These are phyloP conservation scores for Eurytoma californica DNA, from an alignment of 2,888 invertebrate genomes.

Conservation along the genomic window DNA sequence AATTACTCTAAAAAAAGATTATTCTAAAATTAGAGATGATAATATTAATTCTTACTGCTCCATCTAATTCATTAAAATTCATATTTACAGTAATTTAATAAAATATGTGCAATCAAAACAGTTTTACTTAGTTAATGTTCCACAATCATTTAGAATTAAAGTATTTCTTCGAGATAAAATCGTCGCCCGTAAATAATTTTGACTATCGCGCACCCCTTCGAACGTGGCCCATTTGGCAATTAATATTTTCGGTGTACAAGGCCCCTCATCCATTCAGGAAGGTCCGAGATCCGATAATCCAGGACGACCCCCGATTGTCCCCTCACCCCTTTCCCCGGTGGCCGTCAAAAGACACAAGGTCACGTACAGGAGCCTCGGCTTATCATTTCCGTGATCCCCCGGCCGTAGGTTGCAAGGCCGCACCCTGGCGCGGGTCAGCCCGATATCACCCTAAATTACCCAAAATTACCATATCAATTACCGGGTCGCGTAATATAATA, in stretches of 20 bases:
- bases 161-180: conserved; percentile 13
- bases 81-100: too few species aligned
- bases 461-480: conserved; percentile 50
- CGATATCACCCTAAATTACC: conserved; percentile 34
- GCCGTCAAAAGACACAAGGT: conserved; percentile 37
- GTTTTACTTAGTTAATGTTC: too few species aligned
- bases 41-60: too few species aligned
- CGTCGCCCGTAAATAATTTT: conserved; percentile 22
- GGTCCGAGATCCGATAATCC: conserved; percentile 14
- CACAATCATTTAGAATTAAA: too few species aligned
- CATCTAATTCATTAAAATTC: too few species aligned
- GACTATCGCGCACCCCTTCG: neutral
- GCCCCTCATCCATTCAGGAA: neutral
- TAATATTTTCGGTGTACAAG: conserved; percentile 41
- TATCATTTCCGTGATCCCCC: conserved; percentile 20
- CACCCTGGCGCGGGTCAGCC: neutral
- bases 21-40: too few species aligned
- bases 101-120: too few species aligned
- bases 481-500: conserved; percentile 6
- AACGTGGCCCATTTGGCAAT: conserved; percentile 12
- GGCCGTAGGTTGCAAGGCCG: conserved; percentile 3
- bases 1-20: too few species aligned
- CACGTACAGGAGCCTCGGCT: conserved; percentile 42
- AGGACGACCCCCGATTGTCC: too few species aligned
- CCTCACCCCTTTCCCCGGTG: conserved; percentile 18